Base-by-base conservation (phyloP, 1,140 invertebrate species). In the Calosoma granatense region DNA sequence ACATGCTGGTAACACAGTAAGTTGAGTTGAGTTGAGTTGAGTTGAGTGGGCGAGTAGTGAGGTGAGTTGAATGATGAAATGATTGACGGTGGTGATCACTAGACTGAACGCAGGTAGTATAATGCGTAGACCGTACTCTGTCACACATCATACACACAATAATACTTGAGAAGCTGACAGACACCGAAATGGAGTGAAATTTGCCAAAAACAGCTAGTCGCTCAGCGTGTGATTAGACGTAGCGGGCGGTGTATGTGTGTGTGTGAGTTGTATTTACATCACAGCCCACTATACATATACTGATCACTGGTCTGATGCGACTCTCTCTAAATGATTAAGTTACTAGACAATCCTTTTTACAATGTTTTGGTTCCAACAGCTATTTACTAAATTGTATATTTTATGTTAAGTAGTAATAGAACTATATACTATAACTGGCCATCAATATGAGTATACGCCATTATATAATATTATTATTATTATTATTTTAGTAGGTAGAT, bases 401-500 rank as follows among this genome's bases (percentile, higher is more conserved):
- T 9, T 17, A 47, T 47, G 41, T 47, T 36, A 47, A 47, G 41
- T 47, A 47, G 41, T 47, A 30, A 30, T 47, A 47, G 6, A 47
- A 47, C 41, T 47, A 47, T n/a, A n/a, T 47, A 12, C 41, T 47
- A 47, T 47, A 47, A 11, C 41, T 47, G 41, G 41, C 41, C 41
- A 47, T 47, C 41, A 47, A 54, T 54, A 54, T 23, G 21, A 54
- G 23, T 54, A 54, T 54, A 54, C 23, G 53, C 53, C 53, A 54
- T 54, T 54, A 22, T 54, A 23, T 22, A 54, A 23, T 26, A 54
- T 54, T 26, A 15, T 2, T 52, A 14, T 21, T 20, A 15, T 52
- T 52, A 15, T 17, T 51, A 20, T 60, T 59, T 56, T 61, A 36
- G 57, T 61, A 63, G 59, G 62, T 70, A 71, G 15, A 12, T 47